phyloP scores from a whole-genome alignment of 2,113 vertebrate species.

The Hydrochoerus hydrochaeris region DNA sequence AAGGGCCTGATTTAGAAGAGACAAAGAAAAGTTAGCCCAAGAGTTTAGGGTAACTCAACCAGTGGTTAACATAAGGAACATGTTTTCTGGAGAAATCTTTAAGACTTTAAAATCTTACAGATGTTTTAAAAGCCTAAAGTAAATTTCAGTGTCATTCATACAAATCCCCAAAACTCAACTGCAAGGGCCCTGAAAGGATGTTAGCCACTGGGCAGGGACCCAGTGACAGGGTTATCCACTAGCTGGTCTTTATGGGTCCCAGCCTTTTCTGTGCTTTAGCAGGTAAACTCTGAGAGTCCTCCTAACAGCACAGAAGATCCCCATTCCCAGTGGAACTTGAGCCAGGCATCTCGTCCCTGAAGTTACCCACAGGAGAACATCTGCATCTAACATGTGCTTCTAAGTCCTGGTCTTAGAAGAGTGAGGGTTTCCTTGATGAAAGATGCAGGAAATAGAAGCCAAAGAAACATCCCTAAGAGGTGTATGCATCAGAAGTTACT shows the following conservation, averaged over 20 bases:
- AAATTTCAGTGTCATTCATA: neutral
- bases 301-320: neutral
- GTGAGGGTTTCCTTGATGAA: neutral
- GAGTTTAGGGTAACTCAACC: neutral
- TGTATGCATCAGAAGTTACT: neutral
- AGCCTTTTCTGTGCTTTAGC: constrained; percentile 39
- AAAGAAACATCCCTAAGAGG: neutral
- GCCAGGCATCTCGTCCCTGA: neutral
- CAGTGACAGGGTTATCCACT: neutral
- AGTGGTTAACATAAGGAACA: neutral
- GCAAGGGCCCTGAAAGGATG: neutral
- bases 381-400: neutral
- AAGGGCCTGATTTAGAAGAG: neutral
- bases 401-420: neutral
- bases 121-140: constrained; percentile 30
- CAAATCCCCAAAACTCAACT: neutral
- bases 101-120: neutral
- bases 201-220: neutral
- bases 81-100: neutral
- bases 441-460: neutral
- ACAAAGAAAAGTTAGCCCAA: neutral
- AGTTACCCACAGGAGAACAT: neutral
- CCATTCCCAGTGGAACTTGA: neutral
- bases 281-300: neutral
- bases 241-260: neutral